Percentiles rank a stretch among this genome's conserved stretches.
These are phyloP conservation scores for Dasypolia templi DNA, from an alignment of 2,888 invertebrate species.

Conservation along the genomic window DNA sequence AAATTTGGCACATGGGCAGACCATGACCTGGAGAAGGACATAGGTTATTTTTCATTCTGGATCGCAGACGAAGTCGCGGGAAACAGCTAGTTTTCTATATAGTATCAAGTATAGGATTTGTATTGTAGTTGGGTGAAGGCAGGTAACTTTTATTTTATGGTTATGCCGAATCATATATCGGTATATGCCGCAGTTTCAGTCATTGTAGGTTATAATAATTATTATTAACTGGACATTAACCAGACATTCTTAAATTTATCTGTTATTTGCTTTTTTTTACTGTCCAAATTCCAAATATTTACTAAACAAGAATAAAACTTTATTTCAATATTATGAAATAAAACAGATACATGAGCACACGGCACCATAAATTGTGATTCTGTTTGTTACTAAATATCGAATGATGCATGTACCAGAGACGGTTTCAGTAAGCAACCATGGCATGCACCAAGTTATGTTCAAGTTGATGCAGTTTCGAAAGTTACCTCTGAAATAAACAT, in stretches of 20 bases:
- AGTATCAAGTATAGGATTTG: too few relatives aligned
- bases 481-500: slow-evolving; percentile 1
- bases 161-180: neutral
- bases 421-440: slow-evolving; percentile 21
- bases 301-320: slow-evolving; percentile 30
- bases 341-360: slow-evolving; percentile 57
- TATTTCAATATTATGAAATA: slow-evolving; percentile 38
- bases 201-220: neutral
- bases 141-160: neutral
- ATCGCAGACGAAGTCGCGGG: too few relatives aligned
- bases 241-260: neutral
- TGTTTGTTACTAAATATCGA: slow-evolving; percentile 50
- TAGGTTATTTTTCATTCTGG: too few relatives aligned
- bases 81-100: too few relatives aligned
- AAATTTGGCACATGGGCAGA: too few relatives aligned
- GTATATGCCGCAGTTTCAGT: neutral
- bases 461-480: slow-evolving; percentile 25
- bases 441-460: slow-evolving; percentile 14
- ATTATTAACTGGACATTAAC: neutral
- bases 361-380: slow-evolving; percentile 52
- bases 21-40: too few relatives aligned
- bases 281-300: slow-evolving; percentile 29
- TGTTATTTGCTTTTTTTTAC: slow-evolving; percentile 4
- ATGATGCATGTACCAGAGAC: slow-evolving; percentile 36
- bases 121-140: neutral